Evolutionary conservation across 2,797 vertebrate genomes (phyloP).

Genomic region (Paedocypris micromegethes): DNA sequence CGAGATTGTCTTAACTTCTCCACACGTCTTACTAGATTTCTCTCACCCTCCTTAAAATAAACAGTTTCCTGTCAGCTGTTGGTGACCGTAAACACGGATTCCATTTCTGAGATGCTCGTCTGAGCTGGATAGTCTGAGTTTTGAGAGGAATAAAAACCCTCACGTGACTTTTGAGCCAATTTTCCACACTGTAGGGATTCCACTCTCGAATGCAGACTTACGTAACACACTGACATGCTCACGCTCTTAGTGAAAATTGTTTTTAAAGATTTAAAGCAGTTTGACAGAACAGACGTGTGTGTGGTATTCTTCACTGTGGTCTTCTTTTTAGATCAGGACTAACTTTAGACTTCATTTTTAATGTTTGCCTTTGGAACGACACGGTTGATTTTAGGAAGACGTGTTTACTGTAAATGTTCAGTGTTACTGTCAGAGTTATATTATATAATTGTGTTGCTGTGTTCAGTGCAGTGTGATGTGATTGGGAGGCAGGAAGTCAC

Average conservation of each 20-base stretch:
- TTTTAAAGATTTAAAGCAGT: no score
- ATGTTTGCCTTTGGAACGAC: no score
- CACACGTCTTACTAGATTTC: not conserved
- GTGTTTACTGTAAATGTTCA: no score
- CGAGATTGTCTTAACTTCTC: slow-evolving; percentile 12
- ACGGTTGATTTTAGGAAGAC: no score
- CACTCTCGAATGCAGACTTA: slow-evolving; percentile 42
- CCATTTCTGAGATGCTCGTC: slow-evolving; percentile 27
- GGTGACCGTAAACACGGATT: slow-evolving; percentile 32
- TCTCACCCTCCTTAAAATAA: slow-evolving; percentile 33
- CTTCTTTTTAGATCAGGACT: no score
- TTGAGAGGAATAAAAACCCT: slow-evolving; percentile 52
- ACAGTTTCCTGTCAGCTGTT: slow-evolving; percentile 22
- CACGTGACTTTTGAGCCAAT: slow-evolving; percentile 55
- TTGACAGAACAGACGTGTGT: no score
- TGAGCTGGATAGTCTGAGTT: slow-evolving; percentile 44
- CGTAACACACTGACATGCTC: slow-evolving; percentile 10
- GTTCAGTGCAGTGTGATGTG: not conserved
- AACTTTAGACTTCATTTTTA: no score
- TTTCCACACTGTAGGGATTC: slow-evolving; percentile 58
- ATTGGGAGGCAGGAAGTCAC: slow-evolving; percentile 8
- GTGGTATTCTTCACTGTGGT: no score
- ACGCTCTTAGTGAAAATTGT: not conserved
- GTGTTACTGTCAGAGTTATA: no score
- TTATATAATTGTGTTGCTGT: not conserved